A percentile compares a stretch with the other conserved stretches of the same genome.
phyloP scores from a whole-genome alignment of 1,140 invertebrate species.

The Drosophila fuyamai region DNA sequence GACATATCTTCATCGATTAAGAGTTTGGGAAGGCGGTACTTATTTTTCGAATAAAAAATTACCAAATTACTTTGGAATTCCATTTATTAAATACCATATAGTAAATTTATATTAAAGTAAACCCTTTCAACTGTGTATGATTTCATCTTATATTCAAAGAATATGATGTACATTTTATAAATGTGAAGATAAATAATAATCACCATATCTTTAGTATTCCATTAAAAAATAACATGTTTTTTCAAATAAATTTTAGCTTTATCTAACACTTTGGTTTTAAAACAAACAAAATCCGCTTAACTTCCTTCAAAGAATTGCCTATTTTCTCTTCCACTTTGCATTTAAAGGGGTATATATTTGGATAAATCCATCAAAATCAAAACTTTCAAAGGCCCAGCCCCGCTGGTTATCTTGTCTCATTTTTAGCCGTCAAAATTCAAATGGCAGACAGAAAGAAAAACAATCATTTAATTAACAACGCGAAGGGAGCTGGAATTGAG shows the following conservation, averaged over 20 bases:
- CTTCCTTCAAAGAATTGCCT: not conserved
- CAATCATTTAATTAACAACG: slow-evolving; percentile 71
- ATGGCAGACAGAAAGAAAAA: slow-evolving; percentile 1
- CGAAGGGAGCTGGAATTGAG: slow-evolving; percentile 11
- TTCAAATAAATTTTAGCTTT: not conserved
- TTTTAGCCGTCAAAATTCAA: not conserved
- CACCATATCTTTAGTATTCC: no score
- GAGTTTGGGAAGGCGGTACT: no score
- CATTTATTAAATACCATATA: no score
- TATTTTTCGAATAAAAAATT: no score
- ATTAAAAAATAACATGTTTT: no score
- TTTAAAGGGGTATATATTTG: slow-evolving; percentile 1
- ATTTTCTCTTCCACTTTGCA: slow-evolving; percentile 21
- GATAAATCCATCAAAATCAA: slow-evolving; percentile 2
- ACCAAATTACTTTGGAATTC: no score
- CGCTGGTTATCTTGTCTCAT: slow-evolving; percentile 10
- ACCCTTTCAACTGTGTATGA: no score
- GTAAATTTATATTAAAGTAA: no score
- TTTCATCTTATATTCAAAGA: no score
- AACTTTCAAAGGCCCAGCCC: slow-evolving; percentile 6
- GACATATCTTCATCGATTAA: not conserved
- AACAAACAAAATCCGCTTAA: not conserved
- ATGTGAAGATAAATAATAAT: no score
- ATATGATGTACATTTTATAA: no score
- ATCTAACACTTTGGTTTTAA: not conserved